A percentile compares a stretch with the other conserved stretches of the same genome.
These are phyloP conservation scores for Cloeon dipterum DNA, from an alignment of 2,888 invertebrate genomes.

Conservation along the genomic window DNA sequence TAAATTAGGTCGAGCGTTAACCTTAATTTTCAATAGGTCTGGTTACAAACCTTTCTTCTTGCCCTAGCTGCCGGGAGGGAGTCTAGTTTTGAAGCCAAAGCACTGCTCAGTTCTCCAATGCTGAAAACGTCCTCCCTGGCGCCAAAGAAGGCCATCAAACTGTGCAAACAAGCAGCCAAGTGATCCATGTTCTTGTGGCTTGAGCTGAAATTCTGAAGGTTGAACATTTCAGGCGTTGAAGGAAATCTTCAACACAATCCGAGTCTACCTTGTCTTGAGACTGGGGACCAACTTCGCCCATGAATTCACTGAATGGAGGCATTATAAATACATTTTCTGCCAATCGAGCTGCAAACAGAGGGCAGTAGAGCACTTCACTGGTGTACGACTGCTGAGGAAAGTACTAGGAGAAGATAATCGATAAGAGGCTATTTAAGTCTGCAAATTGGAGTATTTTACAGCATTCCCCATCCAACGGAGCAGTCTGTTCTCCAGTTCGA, in stretches of 20 bases:
- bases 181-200: too few species aligned
- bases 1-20: too few species aligned
- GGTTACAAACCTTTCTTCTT: conserved; percentile 26
- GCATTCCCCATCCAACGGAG: conserved; percentile 32
- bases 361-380: conserved; percentile 33
- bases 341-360: conserved; percentile 17
- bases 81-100: conserved; percentile 33
- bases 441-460: conserved; percentile 18
- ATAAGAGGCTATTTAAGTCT: background rate
- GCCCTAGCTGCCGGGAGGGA: conserved; percentile 26
- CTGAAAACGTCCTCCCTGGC: conserved; percentile 39
- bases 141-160: conserved; percentile 30
- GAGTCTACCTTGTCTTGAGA: too few species aligned
- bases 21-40: background rate
- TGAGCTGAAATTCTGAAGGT: too few species aligned
- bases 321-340: conserved; percentile 34
- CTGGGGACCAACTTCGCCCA: too few species aligned
- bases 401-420: background rate
- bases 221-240: too few species aligned
- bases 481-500: conserved; percentile 20
- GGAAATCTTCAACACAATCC: too few species aligned
- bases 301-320: conserved; percentile 29
- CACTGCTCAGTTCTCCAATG: conserved; percentile 34
- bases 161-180: conserved; percentile 25
- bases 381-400: conserved; percentile 27